These are phyloP conservation scores for Pogonomyrmex californicus DNA, from an alignment of 1,140 invertebrate genomes.

Conservation along the genomic window DNA sequence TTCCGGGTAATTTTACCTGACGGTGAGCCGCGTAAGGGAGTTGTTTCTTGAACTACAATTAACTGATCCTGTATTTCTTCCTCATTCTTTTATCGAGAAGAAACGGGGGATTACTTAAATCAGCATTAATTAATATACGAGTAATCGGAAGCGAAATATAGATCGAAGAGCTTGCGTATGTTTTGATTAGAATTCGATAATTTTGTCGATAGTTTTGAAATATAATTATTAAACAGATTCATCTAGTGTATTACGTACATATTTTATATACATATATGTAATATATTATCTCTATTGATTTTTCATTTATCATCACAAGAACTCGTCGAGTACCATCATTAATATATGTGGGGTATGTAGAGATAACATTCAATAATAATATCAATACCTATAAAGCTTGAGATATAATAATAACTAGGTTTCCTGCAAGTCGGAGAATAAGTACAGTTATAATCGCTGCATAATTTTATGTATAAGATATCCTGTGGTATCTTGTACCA, in stretches of 20 bases:
- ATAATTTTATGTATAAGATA: neutral
- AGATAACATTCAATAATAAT: neutral
- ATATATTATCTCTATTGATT: slow-evolving; percentile 8
- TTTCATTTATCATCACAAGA: neutral
- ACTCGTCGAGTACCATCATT: neutral
- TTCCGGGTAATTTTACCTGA: slow-evolving; percentile 33
- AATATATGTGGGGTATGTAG: no score
- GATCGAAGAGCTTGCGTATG: neutral
- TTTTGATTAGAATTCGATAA: neutral
- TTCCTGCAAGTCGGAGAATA: neutral
- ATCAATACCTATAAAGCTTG: neutral
- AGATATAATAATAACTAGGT: neutral
- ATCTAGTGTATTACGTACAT: neutral
- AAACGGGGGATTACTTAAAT: neutral
- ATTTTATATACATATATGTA: neutral
- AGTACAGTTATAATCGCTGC: neutral
- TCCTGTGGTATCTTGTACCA: neutral
- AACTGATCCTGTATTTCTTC: neutral
- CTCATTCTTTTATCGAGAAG: neutral
- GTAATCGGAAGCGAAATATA: neutral
- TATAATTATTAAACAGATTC: no score
- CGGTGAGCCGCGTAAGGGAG: neutral
- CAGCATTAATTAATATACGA: neutral
- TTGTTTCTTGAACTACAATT: neutral
- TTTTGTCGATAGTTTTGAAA: neutral